Base-by-base conservation (phyloP, 2,797 vertebrate species). In the Aldrovandia affinis region DNA sequence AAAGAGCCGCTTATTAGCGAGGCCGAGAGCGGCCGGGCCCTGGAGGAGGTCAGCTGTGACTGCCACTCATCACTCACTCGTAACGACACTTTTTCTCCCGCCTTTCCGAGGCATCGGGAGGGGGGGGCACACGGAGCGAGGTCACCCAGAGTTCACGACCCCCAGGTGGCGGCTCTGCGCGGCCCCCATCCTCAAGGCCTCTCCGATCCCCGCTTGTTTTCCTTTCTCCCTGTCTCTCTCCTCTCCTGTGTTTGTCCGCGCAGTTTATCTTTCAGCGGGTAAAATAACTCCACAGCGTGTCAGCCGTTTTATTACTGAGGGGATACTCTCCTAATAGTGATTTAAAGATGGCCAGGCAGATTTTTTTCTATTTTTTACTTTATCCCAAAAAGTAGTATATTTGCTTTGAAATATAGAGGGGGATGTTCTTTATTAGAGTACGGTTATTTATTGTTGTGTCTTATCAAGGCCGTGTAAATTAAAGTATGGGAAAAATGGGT, bases 61-160 rank as follows among this genome's bases (percentile, higher is more conserved):
- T 95, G 95, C 95, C 93, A 94, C 96, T 97, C 96, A 97, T 97
- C 96, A 97, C 94, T 98, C 96, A 97, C 95, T 92, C 95, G 95
- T 97, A 97, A 97, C 97, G 96, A 97, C 96, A 96, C 96, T 97
- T 95, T 95, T 95, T 93, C 90, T 94, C 91, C 81, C 86, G 88
- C 93, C 93, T 95, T 95, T 94, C 95, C 93, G 94, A 96, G 95
- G 94, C 94, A 94, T 96, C 95, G 94, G 95, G 92, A 94, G 93
- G 95, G 92, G 95, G 96, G 96, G 95, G 96, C 96, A 96, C 97
- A 97, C 97, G 96, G 95, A 95, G 95, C 88, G 96, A 96, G 97
- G 97, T 98, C 97, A 95, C 94, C 92, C 92, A 93, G 95, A 96
- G 97, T 97, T 98, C 97, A 95, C 93, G 97, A 97, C 96, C 97